Base-by-base conservation (phyloP, 2,888 invertebrate species). In the Nebria brevicollis region DNA sequence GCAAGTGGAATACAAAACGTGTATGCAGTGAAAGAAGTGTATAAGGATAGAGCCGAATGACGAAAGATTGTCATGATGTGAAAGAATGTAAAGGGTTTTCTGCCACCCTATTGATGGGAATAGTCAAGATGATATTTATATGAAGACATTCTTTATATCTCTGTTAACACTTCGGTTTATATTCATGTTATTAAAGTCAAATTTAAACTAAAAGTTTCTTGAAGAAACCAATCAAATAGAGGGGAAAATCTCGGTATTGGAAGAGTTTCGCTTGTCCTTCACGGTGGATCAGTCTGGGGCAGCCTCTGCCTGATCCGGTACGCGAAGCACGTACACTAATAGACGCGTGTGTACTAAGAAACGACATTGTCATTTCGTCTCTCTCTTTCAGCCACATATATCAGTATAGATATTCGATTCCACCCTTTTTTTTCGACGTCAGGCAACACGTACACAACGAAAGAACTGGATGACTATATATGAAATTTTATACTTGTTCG, bases 351-450 rank as follows among this genome's bases (percentile, higher is more conserved):
- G 54, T 54, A 54, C 54, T 54, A 54, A 54, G 54, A 54, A 54
- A 54, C 54, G 54, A 54, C 54, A 54, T 54, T 54, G 54, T 54
- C 54, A 54, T 11, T 13, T 13, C 54, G 54, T 7, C 54, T 54
- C 54, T 11, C 54, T 54, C 54, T 54, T 34, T 34, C 34, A 4
- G 34, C 4, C 11, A 54, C 54, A 54, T 54, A 54, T 54, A 54
- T 54, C 54, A 54, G 54, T 54, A 54, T 54, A 54, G 54, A 54
- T 54, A 54, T 54, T 54, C 54, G 54, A 54, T 54, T 54, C 54
- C 54, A 8, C 54, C 11, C 13, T 13, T 13, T 54, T 13, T 54
- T 54, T 54, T 54, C 13, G 2, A 13, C 8, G 54, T 54, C 13
- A 54, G 8, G 13, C 54, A 54, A 54, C 54, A 54, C 54, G 54